phyloP scores from a whole-genome alignment of 2,888 invertebrate genomes.

The Nineta flava region DNA sequence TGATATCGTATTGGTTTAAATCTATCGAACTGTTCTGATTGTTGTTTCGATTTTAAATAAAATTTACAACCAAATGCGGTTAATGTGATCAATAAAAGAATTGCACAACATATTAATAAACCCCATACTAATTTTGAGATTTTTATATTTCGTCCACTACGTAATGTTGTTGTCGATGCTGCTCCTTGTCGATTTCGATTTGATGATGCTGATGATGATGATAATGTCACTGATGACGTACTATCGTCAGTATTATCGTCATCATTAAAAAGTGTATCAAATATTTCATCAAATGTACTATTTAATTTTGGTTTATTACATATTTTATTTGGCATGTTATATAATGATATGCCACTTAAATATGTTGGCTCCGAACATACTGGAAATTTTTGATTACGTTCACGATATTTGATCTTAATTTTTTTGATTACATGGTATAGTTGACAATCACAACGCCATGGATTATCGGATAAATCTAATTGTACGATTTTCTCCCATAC shows the following conservation, averaged over 20 bases:
- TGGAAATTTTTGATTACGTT: conserved; percentile 7
- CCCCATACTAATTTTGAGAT: not conserved
- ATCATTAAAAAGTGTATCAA: not conserved
- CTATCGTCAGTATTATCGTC: not conserved
- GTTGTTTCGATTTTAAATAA: too few relatives aligned
- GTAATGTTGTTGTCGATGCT: too few relatives aligned
- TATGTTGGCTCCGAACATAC: conserved; percentile 5
- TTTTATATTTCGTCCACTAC: not conserved
- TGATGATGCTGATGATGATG: too few relatives aligned
- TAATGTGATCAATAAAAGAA: not conserved
- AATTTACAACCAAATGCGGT: too few relatives aligned
- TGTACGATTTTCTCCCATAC: conserved; percentile 37
- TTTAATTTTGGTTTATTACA: conserved; percentile 1
- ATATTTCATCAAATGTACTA: not conserved
- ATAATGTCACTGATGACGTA: too few relatives aligned
- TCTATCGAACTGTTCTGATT: too few relatives aligned
- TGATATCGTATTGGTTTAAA: too few relatives aligned
- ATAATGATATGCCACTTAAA: conserved; percentile 3
- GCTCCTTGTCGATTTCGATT: too few relatives aligned
- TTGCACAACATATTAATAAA: not conserved
- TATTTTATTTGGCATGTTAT: not conserved
- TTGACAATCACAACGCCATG: conserved; percentile 46
- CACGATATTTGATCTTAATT: conserved; percentile 11
- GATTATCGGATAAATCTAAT: conserved; percentile 43
- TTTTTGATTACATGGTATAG: conserved; percentile 21